phyloP scores from a whole-genome alignment of 2,888 invertebrate genomes.

The Noctua janthina region DNA sequence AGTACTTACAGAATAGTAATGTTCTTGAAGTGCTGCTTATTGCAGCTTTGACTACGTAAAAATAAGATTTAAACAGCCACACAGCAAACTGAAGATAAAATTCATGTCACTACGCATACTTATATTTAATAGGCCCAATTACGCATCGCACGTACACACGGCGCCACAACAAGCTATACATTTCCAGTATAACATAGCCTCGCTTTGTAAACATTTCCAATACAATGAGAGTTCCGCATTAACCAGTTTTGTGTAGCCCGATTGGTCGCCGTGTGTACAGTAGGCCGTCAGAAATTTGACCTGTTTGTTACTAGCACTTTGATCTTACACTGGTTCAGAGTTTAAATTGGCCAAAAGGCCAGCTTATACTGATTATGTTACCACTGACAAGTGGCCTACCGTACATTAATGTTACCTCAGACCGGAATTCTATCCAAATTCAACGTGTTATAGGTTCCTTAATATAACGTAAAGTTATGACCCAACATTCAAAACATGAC shows the following conservation, averaged over 20 bases:
- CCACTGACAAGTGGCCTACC: neutral
- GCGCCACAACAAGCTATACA: too few relatives aligned
- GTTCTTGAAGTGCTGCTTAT: neutral
- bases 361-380: too few relatives aligned
- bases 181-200: too few relatives aligned
- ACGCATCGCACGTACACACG: too few relatives aligned
- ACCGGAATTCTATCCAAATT: neutral
- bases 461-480: constrained; percentile 8
- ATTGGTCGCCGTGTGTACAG: too few relatives aligned
- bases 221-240: too few relatives aligned
- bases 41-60: neutral
- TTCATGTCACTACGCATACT: neutral
- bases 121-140: neutral
- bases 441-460: neutral
- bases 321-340: too few relatives aligned
- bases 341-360: neutral
- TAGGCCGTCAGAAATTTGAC: too few relatives aligned
- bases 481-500: constrained; percentile 20
- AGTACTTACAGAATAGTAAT: neutral
- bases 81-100: neutral
- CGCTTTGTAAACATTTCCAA: too few relatives aligned
- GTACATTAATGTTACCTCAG: neutral
- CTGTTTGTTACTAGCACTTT: too few relatives aligned
- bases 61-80: neutral
- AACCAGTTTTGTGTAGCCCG: too few relatives aligned